phyloP scores from a whole-genome alignment of 2,113 vertebrate genomes.

The Antechinus flavipes region DNA sequence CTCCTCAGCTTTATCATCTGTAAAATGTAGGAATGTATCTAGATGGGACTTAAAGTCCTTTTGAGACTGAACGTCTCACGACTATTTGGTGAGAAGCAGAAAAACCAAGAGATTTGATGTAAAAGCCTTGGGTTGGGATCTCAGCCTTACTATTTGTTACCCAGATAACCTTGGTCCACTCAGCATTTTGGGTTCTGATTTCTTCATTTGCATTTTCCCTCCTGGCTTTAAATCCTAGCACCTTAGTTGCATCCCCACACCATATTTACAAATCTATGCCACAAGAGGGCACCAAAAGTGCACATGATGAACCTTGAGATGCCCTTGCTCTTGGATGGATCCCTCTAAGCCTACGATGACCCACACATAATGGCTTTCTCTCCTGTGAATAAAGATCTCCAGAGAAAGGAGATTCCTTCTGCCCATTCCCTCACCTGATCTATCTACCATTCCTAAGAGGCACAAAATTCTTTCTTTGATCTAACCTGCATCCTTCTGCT shows the following conservation, averaged over 20 bases:
- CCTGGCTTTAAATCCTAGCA: neutral
- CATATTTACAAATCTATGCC: neutral
- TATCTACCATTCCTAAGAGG: neutral
- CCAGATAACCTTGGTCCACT: neutral
- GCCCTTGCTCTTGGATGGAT: neutral
- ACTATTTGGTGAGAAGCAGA: neutral
- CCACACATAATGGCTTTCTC: neutral
- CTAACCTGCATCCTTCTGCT: neutral
- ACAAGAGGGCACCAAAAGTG: constrained; percentile 62
- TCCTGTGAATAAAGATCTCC: neutral
- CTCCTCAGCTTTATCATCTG: neutral
- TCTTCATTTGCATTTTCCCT: neutral
- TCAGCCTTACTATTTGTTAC: neutral
- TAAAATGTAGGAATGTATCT: neutral
- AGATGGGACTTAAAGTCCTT: neutral
- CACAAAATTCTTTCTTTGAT: neutral
- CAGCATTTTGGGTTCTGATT: neutral
- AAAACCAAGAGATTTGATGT: neutral
- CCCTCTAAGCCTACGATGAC: neutral
- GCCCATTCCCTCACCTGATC: neutral
- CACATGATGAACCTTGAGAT: rapidly evolving
- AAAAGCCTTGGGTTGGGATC: neutral
- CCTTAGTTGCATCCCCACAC: neutral
- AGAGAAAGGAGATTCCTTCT: rapidly evolving
- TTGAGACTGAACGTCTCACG: neutral